These are phyloP conservation scores for Metopia argyrocephala DNA, from an alignment of 2,888 invertebrate genomes.

Conservation along the genomic window DNA sequence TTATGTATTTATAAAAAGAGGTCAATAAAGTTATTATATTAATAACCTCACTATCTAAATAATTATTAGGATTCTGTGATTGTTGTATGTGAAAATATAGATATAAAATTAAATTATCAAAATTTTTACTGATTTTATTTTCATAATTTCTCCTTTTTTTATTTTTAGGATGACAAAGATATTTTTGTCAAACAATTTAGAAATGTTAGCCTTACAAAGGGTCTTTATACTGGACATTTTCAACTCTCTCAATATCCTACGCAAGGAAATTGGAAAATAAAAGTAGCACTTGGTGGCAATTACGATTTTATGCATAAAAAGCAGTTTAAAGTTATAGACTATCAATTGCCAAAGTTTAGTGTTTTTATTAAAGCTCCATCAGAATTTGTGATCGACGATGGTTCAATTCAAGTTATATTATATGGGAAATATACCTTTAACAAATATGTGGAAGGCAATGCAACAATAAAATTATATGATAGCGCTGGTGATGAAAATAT, in stretches of 20 bases:
- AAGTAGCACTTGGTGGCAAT: slow-evolving; percentile 80
- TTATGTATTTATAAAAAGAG: no score
- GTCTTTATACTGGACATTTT: slow-evolving; percentile 88
- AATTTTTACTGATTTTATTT: no score
- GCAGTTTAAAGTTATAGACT: slow-evolving; percentile 86
- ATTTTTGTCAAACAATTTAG: slow-evolving; percentile 91
- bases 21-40: no score
- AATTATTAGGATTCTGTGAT: no score
- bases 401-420: slow-evolving; percentile 81
- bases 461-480: slow-evolving; percentile 79
- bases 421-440: slow-evolving; percentile 87
- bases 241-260: slow-evolving; percentile 89
- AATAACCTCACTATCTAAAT: no score
- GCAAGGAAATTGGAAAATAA: slow-evolving; percentile 92
- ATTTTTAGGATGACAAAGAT: slow-evolving; percentile 84
- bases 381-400: slow-evolving; percentile 89
- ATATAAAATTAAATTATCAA: no score
- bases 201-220: slow-evolving; percentile 83
- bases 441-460: slow-evolving; percentile 90
- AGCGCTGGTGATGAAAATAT: slow-evolving; percentile 79
- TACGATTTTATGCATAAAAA: slow-evolving; percentile 59
- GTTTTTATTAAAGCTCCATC: slow-evolving; percentile 90
- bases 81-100: no score
- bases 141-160: no score
- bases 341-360: slow-evolving; percentile 95